Evolutionary conservation across 1,140 invertebrate genomes (phyloP), one percentile per base, ranked within the genome.

Genomic region (Radopholus similis): DNA sequence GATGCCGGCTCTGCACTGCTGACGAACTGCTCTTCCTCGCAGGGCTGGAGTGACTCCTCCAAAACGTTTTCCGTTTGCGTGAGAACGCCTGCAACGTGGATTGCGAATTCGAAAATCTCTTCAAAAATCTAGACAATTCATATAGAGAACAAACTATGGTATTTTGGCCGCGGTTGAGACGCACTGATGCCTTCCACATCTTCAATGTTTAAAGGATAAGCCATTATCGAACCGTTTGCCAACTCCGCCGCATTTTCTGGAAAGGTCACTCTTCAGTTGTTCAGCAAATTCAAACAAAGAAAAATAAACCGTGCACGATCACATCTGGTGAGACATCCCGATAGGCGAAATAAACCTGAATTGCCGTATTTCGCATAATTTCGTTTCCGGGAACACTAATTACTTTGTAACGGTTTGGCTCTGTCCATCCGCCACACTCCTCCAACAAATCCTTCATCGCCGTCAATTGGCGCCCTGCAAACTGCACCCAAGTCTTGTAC

Each of bases 361-460:
- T 38, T 21, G 42, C 49, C 18, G 18, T 64, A 28, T 26, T 38
- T 9, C 21, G 38, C 13, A 65, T 8, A 38, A 1, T 4, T 66
- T 64, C 15, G 13, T 15, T 59, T 53, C 11, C 57, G 11, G n/a
- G 40, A 26, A 65, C 32, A 40, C 0, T 35, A 30, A 42, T 21
- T 9, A 68, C 66, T 26, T 62, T 57, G 55, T 68, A 68, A n/a
- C 66, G 66, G 66, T 70, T 68, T 40, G n/a, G 11, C 57, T 68
- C 66, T 15, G 66, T 68, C 66, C 66, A 68, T 40, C 65, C 60
- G 11, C 66, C 66, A 49, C 38, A 32, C 35, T 68, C 66, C 28
- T 66, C 18, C 47, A 68, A 68, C 44, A 66, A 35, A 30, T 21
- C 6, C 44, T 68, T 68, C 66, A 68, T 58, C n/a, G 49, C 44